Conservation (phyloP, 1,140 invertebrate genomes). For the Heliconius nattereri region DNA sequence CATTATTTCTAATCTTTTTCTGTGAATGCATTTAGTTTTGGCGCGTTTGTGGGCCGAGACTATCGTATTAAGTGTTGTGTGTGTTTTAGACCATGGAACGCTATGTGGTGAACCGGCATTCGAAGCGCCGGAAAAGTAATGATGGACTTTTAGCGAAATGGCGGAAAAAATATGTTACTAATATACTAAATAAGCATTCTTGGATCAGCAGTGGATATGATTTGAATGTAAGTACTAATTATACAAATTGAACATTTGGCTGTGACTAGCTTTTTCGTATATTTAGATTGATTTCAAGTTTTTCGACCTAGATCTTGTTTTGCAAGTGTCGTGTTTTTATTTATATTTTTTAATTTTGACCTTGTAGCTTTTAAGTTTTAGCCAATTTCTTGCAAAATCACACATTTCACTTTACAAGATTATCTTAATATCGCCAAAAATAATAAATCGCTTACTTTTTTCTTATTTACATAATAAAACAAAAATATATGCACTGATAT, state of each 20-base stretch:
- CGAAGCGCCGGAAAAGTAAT: conserved; percentile 60
- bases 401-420: not conserved
- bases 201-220: conserved; percentile 72
- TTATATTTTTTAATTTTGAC: not conserved
- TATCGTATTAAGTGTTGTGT: conserved; percentile 49
- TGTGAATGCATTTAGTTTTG: conserved; percentile 67
- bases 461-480: too few species aligned
- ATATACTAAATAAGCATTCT: conserved; percentile 56
- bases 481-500: too few species aligned
- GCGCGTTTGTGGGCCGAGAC: conserved; percentile 48
- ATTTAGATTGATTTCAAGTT: not conserved
- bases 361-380: not conserved
- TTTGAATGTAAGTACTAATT: conserved; percentile 64
- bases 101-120: conserved; percentile 68
- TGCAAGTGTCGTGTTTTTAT: not conserved
- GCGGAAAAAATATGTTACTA: conserved; percentile 62
- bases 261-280: not conserved
- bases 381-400: not conserved
- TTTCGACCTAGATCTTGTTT: not conserved
- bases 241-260: not conserved
- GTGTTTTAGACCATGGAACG: conserved; percentile 60
- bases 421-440: too few species aligned
- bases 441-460: too few species aligned
- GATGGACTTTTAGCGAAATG: conserved; percentile 67
- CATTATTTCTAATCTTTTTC: conserved; percentile 57